Conservation (phyloP, 53 echinoderm and acorn worm genomes). For the Antedon mediterranea region DNA sequence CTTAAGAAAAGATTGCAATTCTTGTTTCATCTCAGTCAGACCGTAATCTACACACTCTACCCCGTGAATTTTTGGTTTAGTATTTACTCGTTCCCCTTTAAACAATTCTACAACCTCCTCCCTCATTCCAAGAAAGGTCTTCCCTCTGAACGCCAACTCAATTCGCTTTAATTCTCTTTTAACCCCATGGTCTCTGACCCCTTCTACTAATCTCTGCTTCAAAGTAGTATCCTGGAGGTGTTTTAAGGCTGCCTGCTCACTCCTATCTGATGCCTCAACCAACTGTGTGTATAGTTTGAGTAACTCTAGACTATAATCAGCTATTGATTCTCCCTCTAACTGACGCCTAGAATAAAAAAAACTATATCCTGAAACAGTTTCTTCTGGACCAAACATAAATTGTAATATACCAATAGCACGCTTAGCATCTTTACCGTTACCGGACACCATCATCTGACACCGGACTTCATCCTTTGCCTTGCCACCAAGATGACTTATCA, state of each 20-base stretch:
- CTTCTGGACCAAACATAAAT: background rate
- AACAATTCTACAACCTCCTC: conserved; percentile 19
- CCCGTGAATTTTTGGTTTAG: background rate
- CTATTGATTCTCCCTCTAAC: background rate
- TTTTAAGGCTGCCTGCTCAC: background rate
- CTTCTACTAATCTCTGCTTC: background rate
- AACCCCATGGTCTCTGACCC: conserved; percentile 7
- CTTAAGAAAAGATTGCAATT: background rate
- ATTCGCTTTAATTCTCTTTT: conserved; percentile 15
- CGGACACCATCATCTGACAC: background rate
- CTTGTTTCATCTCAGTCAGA: background rate
- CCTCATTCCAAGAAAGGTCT: conserved; percentile 21
- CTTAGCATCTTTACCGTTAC: background rate
- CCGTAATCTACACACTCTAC: background rate
- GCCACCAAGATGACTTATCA: no score
- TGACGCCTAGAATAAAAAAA: background rate
- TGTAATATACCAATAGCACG: background rate
- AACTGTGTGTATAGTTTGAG: background rate
- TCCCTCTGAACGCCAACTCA: conserved; percentile 10
- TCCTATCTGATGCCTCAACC: background rate
- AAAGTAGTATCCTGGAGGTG: background rate
- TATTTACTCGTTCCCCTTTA: background rate
- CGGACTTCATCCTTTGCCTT: no score
- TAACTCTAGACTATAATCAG: background rate
- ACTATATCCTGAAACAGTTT: background rate